Evolutionary conservation across 2,113 vertebrate species (phyloP), one percentile per base, ranked within the genome.

Genomic region (Telmatochromis sp.): DNA sequence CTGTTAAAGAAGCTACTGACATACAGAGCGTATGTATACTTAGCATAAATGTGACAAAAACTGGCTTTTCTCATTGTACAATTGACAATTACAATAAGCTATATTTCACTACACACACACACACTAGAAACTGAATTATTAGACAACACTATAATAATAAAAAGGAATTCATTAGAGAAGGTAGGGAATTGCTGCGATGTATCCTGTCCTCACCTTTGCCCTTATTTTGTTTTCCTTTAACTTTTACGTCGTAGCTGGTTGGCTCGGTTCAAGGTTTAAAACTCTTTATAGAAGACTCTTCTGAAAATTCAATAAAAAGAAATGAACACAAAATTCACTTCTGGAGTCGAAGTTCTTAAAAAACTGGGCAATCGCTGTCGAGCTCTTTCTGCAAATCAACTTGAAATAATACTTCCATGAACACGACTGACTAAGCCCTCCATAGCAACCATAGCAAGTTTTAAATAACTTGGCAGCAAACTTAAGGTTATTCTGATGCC

Each of bases 31-130:
- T 9, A 15, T 5, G 12, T 26, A 42, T 42, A 9, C 9, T 31
- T 50, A 75, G 23, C 71, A 75, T 28, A 17, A 47, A 28, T 47
- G 3, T 26, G 40, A 17, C 21, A 28, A 75, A 73, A 47, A 28
- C 23, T 0, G 42, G 4, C 40, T 75, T 75, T 47, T 75, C 9
- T 75, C 9, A 75, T 75, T 75, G 14, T 47, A 47, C 40, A 19
- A 1, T 37, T 65, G 17, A 65, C 60, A 65, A 37, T 65, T 5
- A 65, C 6, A 65, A 37, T 65, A 0, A 65, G 0, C 60, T 40
- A 40, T 68, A 68, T 37, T 68, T 21, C 33, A 1, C 11, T 40
- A 68, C 60, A 65, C 31, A 63, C 58, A 23, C 21, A 65, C 15
- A 63, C 33, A 68, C 2, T 19, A 68, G 11, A 68, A 68, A 13